These are phyloP conservation scores for Lichenostomus cassidix DNA, from an alignment of 2,113 vertebrate genomes.

Conservation along the genomic window DNA sequence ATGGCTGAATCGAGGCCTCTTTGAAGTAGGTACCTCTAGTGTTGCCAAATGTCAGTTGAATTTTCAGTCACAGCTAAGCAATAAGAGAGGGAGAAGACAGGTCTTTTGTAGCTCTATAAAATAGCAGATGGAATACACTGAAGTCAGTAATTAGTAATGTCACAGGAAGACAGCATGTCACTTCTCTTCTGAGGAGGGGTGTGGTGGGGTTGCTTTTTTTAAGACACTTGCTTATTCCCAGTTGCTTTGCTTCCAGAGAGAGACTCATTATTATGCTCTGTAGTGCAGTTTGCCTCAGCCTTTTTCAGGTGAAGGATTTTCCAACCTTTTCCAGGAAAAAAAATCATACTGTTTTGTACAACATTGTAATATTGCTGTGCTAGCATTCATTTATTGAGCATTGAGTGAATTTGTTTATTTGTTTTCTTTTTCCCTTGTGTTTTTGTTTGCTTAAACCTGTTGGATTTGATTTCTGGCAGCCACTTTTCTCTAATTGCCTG, in stretches of 20 bases:
- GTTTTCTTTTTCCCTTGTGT: neutral
- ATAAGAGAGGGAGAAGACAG: rapidly evolving
- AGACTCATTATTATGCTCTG: neutral
- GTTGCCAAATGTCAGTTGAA: neutral
- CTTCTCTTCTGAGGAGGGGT: neutral
- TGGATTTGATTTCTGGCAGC: neutral
- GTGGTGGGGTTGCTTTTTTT: neutral
- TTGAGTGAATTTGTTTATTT: neutral
- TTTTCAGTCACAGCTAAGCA: neutral
- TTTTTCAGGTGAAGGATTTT: neutral
- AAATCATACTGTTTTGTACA: neutral
- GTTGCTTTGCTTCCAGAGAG: neutral
- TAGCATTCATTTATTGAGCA: neutral
- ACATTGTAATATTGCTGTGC: neutral
- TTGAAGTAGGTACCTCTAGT: neutral
- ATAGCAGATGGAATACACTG: neutral
- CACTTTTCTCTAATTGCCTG: neutral
- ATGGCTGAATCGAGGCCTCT: neutral
- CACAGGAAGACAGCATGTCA: neutral
- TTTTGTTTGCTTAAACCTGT: neutral
- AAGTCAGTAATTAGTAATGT: neutral
- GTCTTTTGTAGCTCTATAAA: neutral
- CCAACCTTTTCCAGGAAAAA: neutral
- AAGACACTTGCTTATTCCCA: neutral
- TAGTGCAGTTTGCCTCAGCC: neutral